Base-by-base conservation (phyloP, 2,113 vertebrate genomes). In the Chunga burmeisteri region DNA sequence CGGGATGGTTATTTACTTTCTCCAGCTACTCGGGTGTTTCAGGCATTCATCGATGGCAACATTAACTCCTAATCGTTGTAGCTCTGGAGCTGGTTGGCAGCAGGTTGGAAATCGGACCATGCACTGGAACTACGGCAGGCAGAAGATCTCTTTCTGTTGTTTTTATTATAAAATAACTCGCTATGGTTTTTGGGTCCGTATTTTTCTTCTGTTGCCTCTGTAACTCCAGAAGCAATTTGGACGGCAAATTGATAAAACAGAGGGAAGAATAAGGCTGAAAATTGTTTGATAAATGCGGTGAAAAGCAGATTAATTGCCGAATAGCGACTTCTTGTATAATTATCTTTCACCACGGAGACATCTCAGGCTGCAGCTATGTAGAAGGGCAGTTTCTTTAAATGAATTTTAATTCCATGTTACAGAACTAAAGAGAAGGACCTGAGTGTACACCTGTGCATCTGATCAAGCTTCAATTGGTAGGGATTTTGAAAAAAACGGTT, bases 121-220 rank as follows among this genome's bases (percentile, higher is more conserved):
- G 27, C 5, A 3, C 12, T 18, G 44, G 9, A 6, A 14, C 18
- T 52, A 8, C 29, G 4, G 32, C 15, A 10, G 4, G 11, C 18
- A 29, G 23, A 38, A 53, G 9, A 52, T 7, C 4, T 49, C 7
- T 19, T 73, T 50, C 26, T 8, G 2, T 4, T 42, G 44, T 2
- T 53, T 63, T 77, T 46, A 2, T 5, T 23, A 7, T 13, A 53
- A 82, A 81, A 30, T 26, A 65, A 36, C 6, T 47, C 5, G 0
- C 7, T 34, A 5, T 3, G 1, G 4, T 23, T 61, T n/a, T 20
- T 3, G 20, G 4, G 11, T 77, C 32, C 2, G 0, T 36, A 5
- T 50, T 91, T 87, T 77, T 42, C 20, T 83, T 74, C 58, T 34
- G 6, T 13, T 53, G 4, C 6, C 23, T 32, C 46, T 22, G 30